These are phyloP conservation scores for Pseudocheirus occidentalis DNA, from an alignment of 2,797 vertebrate species.

Conservation along the genomic window DNA sequence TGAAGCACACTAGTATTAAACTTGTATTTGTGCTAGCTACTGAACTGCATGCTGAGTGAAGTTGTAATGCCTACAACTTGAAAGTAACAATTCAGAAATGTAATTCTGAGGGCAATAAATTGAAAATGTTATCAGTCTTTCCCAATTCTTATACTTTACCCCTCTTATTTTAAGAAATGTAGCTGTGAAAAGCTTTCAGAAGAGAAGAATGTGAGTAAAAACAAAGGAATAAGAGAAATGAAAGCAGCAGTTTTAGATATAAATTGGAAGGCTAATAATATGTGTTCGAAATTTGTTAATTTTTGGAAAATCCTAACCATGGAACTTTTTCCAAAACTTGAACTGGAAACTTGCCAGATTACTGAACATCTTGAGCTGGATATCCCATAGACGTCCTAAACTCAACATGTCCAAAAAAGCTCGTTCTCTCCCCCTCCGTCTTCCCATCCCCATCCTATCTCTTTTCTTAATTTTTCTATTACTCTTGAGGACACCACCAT, in stretches of 20 bases:
- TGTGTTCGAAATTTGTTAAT: constrained; percentile 45
- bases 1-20: constrained; percentile 43
- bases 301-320: constrained; percentile 37
- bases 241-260: constrained; percentile 37
- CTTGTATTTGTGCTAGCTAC: constrained; percentile 47
- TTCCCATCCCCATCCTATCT: background rate
- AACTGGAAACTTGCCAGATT: background rate
- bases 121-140: constrained; percentile 51
- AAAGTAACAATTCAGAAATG: constrained; percentile 63
- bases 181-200: constrained; percentile 58
- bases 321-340: constrained; percentile 8
- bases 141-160: constrained; percentile 24
- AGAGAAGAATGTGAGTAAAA: constrained; percentile 56
- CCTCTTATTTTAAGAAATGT: constrained; percentile 59
- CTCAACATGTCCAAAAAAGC: background rate
- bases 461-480: background rate
- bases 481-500: background rate
- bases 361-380: background rate
- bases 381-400: background rate
- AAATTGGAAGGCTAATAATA: constrained; percentile 36
- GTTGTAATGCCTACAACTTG: constrained; percentile 50
- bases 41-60: constrained; percentile 40
- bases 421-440: background rate
- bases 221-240: constrained; percentile 45
- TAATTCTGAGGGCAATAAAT: constrained; percentile 50